A percentile compares a stretch with the other conserved stretches of the same genome.
phyloP scores from a whole-genome alignment of 2,113 vertebrate species.

The Eclectus roratus region DNA sequence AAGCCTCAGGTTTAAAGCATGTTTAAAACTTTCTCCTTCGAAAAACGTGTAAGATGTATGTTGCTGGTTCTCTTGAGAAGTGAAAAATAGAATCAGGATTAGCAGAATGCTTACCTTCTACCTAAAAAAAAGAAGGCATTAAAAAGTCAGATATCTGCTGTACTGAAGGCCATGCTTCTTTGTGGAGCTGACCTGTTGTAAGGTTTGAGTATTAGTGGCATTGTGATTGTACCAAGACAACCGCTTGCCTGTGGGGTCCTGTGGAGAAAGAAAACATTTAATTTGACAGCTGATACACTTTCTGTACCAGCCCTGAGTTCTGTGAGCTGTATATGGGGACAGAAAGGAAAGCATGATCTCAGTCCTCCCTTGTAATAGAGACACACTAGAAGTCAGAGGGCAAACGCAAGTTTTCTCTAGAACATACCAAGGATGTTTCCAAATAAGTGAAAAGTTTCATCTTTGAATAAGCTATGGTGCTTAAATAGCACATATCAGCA shows the following conservation, averaged over 20 bases:
- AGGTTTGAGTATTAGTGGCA: neutral
- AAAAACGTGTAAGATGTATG: neutral
- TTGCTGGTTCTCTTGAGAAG: neutral
- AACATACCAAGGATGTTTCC: neutral
- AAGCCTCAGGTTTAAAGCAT: neutral
- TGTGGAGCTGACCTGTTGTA: neutral
- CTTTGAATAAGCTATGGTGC: neutral
- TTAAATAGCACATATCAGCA: neutral
- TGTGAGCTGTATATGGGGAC: neutral
- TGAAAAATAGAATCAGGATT: neutral
- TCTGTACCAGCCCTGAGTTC: neutral
- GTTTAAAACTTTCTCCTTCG: neutral
- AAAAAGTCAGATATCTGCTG: neutral
- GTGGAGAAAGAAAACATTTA: neutral
- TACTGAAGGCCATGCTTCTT: neutral
- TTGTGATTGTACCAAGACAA: neutral
- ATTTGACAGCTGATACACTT: neutral
- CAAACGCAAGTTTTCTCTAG: neutral
- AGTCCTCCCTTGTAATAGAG: neutral
- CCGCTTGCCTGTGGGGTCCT: accelerated
- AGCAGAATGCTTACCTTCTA: neutral
- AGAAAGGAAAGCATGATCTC: neutral
- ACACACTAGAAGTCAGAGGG: neutral
- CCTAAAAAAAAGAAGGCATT: neutral
- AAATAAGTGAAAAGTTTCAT: neutral